Evolutionary conservation across 2,888 invertebrate genomes (phyloP), one percentile per base, ranked within the genome.

Genomic region (Limnephilus marmoratus): DNA sequence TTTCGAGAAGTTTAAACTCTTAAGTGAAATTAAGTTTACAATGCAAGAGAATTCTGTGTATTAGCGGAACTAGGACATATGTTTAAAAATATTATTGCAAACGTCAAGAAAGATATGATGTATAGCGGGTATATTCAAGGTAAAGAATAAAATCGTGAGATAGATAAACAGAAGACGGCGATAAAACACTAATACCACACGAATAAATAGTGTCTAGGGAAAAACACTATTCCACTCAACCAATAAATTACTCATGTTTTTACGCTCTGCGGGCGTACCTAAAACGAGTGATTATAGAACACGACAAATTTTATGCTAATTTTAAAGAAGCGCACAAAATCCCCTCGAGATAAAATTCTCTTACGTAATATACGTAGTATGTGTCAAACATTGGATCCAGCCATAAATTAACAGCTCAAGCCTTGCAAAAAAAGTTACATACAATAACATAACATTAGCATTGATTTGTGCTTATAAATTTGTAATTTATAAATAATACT

Each of bases 111-210:
- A 86, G 45, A 68, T 68, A n/a, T 68, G 68, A 68, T 68, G 24
- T 68, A 68, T n/a, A 9, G 49, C 45, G 13, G 45, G 29, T 86
- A 86, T 45, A 49, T 86, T 86, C 86, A 86, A 86, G 81, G 87
- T 53, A 34, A 89, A 81, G 37, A 80, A 89, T 41, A 12, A 68
- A 81, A 89, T 89, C 88, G 88, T 89, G 88, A 37, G 80, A 29
- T 34, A 89, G 88, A 24, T 89, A 89, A 89, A 80, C 81, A 89
- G 80, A 87, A 80, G 37, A 89, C 81, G 31, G 80, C n/a, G 81
- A 89, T 68, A 89, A 87, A 49, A 81, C 80, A 89, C 86, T 29
- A 41, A 86, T 34, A 83, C 83, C n/a, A 83, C 34, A 83, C 37
- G 83, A 83, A 83, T 37, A 83, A 83, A 37, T 24, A 83, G 37